These are phyloP conservation scores for Tricholauxania praeusta DNA, from an alignment of 2,888 invertebrate species.

Conservation along the genomic window DNA sequence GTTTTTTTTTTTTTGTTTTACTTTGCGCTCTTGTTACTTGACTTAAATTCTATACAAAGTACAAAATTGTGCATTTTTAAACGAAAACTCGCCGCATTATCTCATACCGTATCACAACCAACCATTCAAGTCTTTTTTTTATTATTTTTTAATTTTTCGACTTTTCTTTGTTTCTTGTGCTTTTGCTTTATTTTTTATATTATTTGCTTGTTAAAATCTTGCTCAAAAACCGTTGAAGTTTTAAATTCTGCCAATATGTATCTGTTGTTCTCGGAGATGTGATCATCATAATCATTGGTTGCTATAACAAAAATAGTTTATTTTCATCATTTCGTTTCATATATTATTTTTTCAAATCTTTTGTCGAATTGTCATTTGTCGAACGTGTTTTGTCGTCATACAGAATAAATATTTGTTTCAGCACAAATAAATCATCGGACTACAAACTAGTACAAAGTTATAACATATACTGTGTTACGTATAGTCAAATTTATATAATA, in stretches of 20 bases:
- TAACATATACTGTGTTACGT: background rate
- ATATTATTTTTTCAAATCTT: background rate
- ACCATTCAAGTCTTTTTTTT: too few species aligned
- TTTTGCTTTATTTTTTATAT: background rate
- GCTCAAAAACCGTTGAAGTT: background rate
- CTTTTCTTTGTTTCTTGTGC: background rate
- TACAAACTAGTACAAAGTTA: background rate
- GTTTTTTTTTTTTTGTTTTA: background rate
- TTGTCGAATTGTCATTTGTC: background rate
- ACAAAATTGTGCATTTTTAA: background rate
- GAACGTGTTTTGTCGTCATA: constrained; percentile 6
- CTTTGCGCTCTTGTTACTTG: background rate
- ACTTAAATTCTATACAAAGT: too few species aligned
- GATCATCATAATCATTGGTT: background rate
- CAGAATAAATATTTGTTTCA: constrained; percentile 5
- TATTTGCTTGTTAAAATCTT: background rate
- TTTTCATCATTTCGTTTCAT: background rate
- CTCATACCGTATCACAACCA: background rate
- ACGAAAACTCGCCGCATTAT: background rate
- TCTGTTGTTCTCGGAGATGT: background rate
- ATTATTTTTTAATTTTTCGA: too few species aligned
- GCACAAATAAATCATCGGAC: background rate
- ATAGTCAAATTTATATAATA: constrained; percentile 6
- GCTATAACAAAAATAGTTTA: background rate
- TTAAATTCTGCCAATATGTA: background rate